Percentiles rank a stretch among this genome's conserved stretches.
Evolutionary conservation across 2,113 vertebrate species (phyloP).

Genomic region (Scytalopus superciliaris): DNA sequence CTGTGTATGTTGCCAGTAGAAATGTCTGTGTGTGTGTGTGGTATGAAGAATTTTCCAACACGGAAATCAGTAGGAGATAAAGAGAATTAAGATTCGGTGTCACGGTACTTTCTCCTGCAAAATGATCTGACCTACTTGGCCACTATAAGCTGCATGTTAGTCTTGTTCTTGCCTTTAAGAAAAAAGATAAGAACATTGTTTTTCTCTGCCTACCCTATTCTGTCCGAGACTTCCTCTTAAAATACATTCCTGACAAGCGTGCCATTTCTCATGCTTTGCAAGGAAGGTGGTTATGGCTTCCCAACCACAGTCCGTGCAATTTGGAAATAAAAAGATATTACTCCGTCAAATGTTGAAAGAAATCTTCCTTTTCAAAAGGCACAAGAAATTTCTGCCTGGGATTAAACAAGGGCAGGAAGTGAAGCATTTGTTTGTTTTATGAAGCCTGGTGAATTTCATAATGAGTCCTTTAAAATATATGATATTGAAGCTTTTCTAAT

Average conservation of each 20-base stretch:
- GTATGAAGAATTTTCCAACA: background rate
- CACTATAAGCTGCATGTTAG: background rate
- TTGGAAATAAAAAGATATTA: conserved; percentile 4
- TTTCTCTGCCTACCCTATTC: background rate
- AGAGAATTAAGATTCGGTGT: background rate
- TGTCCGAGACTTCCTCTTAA: background rate
- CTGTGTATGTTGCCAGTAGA: background rate
- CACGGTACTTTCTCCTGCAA: background rate
- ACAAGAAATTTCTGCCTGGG: conserved; percentile 35
- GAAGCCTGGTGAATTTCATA: conserved; percentile 71
- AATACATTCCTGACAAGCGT: background rate
- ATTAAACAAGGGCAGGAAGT: conserved; percentile 44
- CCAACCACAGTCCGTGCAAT: background rate
- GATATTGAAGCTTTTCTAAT: conserved; percentile 60
- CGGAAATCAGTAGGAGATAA: background rate
- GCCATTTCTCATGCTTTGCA: background rate
- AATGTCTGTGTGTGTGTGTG: background rate
- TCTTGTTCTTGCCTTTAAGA: background rate
- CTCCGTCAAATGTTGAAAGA: background rate
- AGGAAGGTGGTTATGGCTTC: background rate
- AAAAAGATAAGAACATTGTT: background rate
- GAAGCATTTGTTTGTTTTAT: conserved; percentile 62
- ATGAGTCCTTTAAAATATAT: conserved; percentile 58
- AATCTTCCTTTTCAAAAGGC: background rate
- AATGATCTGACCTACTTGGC: background rate